These are phyloP conservation scores for Lordiphosa clarofinis DNA, from an alignment of 1,140 invertebrate species.

Conservation along the genomic window DNA sequence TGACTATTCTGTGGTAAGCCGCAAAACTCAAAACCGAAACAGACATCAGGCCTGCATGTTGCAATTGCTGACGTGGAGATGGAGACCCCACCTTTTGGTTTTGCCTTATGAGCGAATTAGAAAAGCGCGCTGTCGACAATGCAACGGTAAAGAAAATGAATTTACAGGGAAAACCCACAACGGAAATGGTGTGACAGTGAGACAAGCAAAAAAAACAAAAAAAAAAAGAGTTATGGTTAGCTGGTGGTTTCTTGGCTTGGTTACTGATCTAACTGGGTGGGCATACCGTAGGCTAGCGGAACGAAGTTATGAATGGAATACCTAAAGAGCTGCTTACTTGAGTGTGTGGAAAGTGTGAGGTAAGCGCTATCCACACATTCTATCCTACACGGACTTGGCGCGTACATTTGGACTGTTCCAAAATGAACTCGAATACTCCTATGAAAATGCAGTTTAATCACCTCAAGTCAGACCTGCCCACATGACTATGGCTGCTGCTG, in stretches of 20 bases:
- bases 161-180: slow-evolving; percentile 45
- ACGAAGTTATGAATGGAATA: slow-evolving; percentile 4
- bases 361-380: too few species aligned
- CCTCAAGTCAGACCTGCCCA: slow-evolving; percentile 52
- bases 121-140: slow-evolving; percentile 41
- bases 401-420: too few species aligned
- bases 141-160: slow-evolving; percentile 54
- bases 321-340: too few species aligned
- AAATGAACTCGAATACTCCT: too few species aligned
- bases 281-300: not conserved
- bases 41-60: slow-evolving; percentile 24
- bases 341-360: too few species aligned
- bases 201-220: not conserved
- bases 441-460: slow-evolving; percentile 66
- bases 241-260: not conserved
- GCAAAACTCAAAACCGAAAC: slow-evolving; percentile 47
- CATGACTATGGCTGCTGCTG: slow-evolving; percentile 18
- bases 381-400: too few species aligned
- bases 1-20: slow-evolving; percentile 49
- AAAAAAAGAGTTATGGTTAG: not conserved
- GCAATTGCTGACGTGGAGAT: not conserved
- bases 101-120: slow-evolving; percentile 32
- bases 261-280: slow-evolving; percentile 4
- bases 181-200: slow-evolving; percentile 39
- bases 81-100: slow-evolving; percentile 11